phyloP scores from a whole-genome alignment of 2,888 invertebrate species.

The Aphodius granarius region DNA sequence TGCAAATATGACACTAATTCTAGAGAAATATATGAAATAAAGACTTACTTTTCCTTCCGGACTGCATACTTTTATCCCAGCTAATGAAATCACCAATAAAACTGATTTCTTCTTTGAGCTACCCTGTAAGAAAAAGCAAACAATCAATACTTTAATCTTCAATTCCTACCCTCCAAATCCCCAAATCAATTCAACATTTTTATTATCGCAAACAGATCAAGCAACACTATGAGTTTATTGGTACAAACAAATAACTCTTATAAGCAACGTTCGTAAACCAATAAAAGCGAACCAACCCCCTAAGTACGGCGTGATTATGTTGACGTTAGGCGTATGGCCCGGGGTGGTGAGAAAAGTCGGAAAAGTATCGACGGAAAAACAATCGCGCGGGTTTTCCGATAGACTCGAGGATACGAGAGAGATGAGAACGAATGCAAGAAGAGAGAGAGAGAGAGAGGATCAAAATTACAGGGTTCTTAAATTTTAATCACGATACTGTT shows the following conservation, averaged over 20 bases:
- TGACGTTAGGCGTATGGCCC: not conserved
- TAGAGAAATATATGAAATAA: conserved; percentile 12
- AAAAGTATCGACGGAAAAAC: not conserved
- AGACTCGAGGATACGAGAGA: not conserved
- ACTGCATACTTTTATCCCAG: conserved; percentile 83
- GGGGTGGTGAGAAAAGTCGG: not conserved
- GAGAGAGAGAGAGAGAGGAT: not conserved
- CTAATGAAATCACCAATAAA: conserved; percentile 72
- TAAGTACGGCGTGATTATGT: not conserved
- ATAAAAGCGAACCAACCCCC: not conserved
- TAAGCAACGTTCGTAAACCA: not conserved
- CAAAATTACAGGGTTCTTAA: not conserved
- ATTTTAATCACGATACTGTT: not conserved
- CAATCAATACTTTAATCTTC: not conserved
- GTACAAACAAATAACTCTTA: not conserved
- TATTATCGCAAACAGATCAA: not conserved
- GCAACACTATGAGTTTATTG: not conserved
- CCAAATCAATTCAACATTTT: not conserved
- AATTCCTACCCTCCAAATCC: not conserved
- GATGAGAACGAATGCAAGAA: not conserved
- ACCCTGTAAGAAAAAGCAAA: conserved; percentile 58
- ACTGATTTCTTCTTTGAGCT: conserved; percentile 70
- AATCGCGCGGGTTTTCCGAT: not conserved
- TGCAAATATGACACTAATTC: not conserved
- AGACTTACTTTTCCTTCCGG: conserved; percentile 75